These are phyloP conservation scores for Luperina testacea DNA, from an alignment of 2,888 invertebrate genomes.

Conservation along the genomic window DNA sequence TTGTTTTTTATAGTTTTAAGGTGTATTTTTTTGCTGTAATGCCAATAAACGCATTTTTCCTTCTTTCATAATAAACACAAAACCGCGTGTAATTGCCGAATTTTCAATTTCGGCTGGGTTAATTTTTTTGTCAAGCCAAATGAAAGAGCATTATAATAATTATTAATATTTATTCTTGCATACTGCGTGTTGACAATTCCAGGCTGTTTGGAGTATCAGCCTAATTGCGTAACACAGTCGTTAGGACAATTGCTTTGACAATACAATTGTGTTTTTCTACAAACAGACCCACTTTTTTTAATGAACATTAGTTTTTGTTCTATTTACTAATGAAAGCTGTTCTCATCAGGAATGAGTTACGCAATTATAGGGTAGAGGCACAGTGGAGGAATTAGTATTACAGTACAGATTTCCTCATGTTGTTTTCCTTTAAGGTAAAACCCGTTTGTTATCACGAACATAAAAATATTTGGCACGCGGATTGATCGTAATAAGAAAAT, in stretches of 20 bases:
- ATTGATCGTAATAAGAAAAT: neutral
- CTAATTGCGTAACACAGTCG: neutral
- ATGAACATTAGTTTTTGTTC: neutral
- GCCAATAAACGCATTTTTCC: neutral
- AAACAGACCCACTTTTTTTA: neutral
- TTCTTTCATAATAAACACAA: neutral
- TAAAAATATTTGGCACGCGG: neutral
- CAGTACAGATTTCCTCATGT: neutral
- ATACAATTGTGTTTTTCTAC: neutral
- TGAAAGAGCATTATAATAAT: too few relatives aligned
- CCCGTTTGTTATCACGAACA: neutral
- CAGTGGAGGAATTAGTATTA: neutral
- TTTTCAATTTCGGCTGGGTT: neutral
- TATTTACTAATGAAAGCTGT: neutral
- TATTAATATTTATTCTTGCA: neutral
- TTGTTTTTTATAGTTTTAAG: too few relatives aligned
- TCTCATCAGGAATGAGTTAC: neutral
- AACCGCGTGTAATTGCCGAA: neutral
- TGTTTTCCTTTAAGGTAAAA: neutral
- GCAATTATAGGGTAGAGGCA: neutral
- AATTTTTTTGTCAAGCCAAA: neutral
- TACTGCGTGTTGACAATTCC: neutral
- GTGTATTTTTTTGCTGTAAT: too few relatives aligned
- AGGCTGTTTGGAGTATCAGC: neutral
- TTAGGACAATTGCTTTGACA: neutral